Conservation (phyloP, 2,113 vertebrate species). For the Perca flavescens region DNA sequence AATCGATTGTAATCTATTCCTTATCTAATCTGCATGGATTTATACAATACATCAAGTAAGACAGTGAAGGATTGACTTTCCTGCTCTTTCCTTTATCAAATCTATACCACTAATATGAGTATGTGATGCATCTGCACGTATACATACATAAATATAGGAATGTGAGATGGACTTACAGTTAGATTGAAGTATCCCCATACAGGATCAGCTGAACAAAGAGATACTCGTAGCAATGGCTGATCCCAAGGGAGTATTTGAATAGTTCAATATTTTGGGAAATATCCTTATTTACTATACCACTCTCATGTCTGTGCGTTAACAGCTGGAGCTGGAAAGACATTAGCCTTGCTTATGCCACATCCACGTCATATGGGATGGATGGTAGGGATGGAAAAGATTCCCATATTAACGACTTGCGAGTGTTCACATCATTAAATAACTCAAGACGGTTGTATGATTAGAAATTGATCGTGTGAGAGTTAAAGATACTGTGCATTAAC, state of each 20-base stretch:
- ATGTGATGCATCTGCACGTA: background rate
- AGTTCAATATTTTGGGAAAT: background rate
- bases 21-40: background rate
- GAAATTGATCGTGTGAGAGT: background rate
- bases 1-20: background rate
- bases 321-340: slow-evolving; percentile 15
- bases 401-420: background rate
- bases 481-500: slow-evolving; percentile 1
- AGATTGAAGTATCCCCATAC: background rate
- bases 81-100: slow-evolving; percentile 5
- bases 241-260: background rate
- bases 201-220: background rate
- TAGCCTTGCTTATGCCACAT: background rate
- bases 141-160: background rate
- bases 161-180: background rate
- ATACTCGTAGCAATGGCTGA: background rate
- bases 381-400: background rate
- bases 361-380: slow-evolving; percentile 11
- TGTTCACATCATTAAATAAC: background rate
- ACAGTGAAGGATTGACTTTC: background rate
- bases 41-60: background rate
- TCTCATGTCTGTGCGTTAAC: background rate
- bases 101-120: background rate
- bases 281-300: background rate
- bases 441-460: background rate